phyloP scores from a whole-genome alignment of 2,113 vertebrate genomes.

The Pteruthius melanotis region DNA sequence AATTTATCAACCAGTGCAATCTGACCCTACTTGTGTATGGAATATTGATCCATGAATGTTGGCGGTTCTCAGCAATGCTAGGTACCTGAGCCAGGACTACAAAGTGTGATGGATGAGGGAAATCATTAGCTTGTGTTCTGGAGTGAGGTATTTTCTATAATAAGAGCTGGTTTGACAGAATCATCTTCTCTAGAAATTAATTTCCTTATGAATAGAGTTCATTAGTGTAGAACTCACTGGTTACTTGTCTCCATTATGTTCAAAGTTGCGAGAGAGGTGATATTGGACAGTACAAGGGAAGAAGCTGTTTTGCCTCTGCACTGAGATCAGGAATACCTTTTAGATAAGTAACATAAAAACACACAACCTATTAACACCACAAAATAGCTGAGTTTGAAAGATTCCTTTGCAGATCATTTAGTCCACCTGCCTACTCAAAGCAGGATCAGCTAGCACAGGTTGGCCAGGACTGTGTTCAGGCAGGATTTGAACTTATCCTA shows the following conservation, averaged over 20 bases:
- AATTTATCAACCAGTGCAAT: not conserved
- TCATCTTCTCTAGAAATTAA: not conserved
- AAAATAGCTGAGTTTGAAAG: not conserved
- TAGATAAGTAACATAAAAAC: not conserved
- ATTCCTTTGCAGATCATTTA: not conserved
- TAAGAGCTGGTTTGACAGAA: not conserved
- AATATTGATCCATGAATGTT: not conserved
- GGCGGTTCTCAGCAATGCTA: not conserved
- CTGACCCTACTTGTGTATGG: not conserved
- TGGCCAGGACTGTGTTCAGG: not conserved
- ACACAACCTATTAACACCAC: not conserved
- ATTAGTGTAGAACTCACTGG: not conserved
- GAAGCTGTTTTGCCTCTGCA: not conserved
- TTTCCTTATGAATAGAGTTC: not conserved
- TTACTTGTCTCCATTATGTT: not conserved
- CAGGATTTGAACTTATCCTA: not conserved
- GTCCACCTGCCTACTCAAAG: not conserved
- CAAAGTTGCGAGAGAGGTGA: not conserved
- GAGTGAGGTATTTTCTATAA: not conserved
- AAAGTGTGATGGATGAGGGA: not conserved
- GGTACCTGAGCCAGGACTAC: not conserved
- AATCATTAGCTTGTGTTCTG: not conserved
- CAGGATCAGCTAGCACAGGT: not conserved
- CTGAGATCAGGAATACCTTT: not conserved
- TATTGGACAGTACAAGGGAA: not conserved